phyloP scores from a whole-genome alignment of 1,140 invertebrate genomes.

The Vollenhovia emeryi region DNA sequence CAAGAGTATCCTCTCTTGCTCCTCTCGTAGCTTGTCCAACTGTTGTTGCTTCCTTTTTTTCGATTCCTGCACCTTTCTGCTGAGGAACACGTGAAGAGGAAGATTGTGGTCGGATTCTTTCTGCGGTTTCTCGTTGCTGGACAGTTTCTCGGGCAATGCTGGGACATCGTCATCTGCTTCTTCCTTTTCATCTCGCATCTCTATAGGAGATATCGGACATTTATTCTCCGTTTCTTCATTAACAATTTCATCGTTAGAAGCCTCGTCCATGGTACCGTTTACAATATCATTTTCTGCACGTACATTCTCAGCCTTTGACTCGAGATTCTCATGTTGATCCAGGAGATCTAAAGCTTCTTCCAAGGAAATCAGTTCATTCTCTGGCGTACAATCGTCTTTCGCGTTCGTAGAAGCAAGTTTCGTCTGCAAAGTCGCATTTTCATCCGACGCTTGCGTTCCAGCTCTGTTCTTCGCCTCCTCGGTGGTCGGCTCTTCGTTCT shows the following conservation, averaged over 20 bases:
- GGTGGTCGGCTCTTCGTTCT: slow-evolving; percentile 33
- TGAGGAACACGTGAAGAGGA: slow-evolving; percentile 82
- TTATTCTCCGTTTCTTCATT: slow-evolving; percentile 43
- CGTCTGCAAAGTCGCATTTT: neutral
- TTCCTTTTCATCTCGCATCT: slow-evolving; percentile 55
- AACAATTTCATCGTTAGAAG: slow-evolving; percentile 59
- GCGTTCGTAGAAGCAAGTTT: slow-evolving; percentile 16
- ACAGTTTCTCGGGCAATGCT: slow-evolving; percentile 80
- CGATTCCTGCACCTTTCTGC: slow-evolving; percentile 83
- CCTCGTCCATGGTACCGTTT: slow-evolving; percentile 24
- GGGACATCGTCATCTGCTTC: slow-evolving; percentile 63
- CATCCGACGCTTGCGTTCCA: neutral
- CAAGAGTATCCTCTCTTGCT: slow-evolving; percentile 77
- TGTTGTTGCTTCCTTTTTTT: slow-evolving; percentile 83
- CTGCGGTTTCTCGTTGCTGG: slow-evolving; percentile 80
- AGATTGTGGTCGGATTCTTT: slow-evolving; percentile 80
- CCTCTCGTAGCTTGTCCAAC: slow-evolving; percentile 77
- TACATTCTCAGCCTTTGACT: slow-evolving; percentile 5
- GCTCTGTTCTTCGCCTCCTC: neutral
- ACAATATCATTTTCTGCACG: slow-evolving; percentile 46
- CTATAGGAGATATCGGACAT: neutral
- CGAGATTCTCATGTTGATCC: slow-evolving; percentile 59
- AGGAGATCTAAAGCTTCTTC: slow-evolving; percentile 78
- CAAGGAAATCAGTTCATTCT: slow-evolving; percentile 75
- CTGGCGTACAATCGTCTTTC: slow-evolving; percentile 52